Evolutionary conservation across 2,797 vertebrate genomes (phyloP).

Genomic region (Poecilia gillii): DNA sequence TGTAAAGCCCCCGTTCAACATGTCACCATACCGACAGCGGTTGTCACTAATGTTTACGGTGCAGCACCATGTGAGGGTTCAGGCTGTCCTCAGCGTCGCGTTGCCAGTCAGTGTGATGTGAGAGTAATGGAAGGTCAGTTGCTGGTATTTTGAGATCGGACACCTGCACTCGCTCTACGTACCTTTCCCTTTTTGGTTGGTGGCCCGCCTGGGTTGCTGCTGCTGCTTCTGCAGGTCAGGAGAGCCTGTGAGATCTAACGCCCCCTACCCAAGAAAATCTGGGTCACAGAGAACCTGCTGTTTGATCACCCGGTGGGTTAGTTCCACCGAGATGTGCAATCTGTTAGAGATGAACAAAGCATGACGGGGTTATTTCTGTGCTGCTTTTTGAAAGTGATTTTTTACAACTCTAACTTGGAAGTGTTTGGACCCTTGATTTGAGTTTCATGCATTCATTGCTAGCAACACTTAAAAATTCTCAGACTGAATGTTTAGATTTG

Average conservation of each 20-base stretch:
- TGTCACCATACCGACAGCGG: conserved; percentile 25
- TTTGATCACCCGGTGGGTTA: conserved; percentile 55
- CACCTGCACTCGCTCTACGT: conserved; percentile 69
- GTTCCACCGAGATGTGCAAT: conserved; percentile 46
- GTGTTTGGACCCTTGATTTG: neutral
- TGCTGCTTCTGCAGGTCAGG: conserved; percentile 43
- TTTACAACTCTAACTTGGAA: neutral
- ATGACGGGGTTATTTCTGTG: conserved; percentile 6
- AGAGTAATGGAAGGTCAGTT: conserved; percentile 74
- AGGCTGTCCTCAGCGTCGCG: conserved; percentile 57
- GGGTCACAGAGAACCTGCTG: conserved; percentile 55
- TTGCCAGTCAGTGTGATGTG: conserved; percentile 62
- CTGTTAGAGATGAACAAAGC: conserved; percentile 8
- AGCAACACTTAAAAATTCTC: neutral
- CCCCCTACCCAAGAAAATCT: conserved; percentile 36
- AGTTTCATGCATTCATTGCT: neutral
- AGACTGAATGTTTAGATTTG: neutral
- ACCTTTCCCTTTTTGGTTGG: conserved; percentile 85
- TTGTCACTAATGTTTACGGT: conserved; percentile 9
- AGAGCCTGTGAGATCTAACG: conserved; percentile 37
- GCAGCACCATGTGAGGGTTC: conserved; percentile 14
- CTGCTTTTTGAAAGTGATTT: conserved; percentile 14
- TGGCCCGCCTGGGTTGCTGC: conserved; percentile 39
- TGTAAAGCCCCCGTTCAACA: conserved; percentile 29
- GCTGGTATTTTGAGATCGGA: conserved; percentile 82